Percentiles rank a stretch among this genome's conserved stretches.
Conservation (phyloP, 1,140 invertebrate genomes). For the Cecropterus lyciades region DNA sequence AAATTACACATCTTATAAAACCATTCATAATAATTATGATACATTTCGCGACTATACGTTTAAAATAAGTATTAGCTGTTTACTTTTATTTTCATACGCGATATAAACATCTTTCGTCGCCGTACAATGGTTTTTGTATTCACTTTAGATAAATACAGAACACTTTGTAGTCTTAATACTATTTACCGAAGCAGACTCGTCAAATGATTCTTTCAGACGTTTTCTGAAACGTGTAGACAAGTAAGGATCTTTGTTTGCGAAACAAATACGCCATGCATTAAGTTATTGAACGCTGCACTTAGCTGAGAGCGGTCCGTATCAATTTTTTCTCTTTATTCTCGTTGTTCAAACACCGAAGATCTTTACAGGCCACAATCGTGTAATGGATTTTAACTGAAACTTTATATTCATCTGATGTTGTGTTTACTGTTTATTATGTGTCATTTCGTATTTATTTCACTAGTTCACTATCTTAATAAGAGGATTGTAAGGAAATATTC, state of each 20-base stretch:
- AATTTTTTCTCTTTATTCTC: conserved; percentile 10
- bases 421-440: too few species aligned
- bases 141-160: neutral
- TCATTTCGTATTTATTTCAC: too few species aligned
- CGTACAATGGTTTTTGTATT: too few species aligned
- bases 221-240: neutral
- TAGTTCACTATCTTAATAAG: too few species aligned
- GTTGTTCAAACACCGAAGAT: conserved; percentile 19
- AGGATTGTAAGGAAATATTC: too few species aligned
- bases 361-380: conserved; percentile 15
- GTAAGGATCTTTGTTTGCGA: conserved; percentile 14
- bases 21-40: too few species aligned
- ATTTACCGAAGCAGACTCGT: neutral
- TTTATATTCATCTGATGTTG: too few species aligned
- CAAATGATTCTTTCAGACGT: neutral
- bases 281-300: conserved; percentile 25
- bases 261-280: conserved; percentile 27
- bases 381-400: conserved; percentile 8
- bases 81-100: too few species aligned
- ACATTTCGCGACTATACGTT: too few species aligned
- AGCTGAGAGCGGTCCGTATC: conserved; percentile 11
- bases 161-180: neutral
- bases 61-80: too few species aligned
- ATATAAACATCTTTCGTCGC: too few species aligned
- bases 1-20: too few species aligned